phyloP scores from a whole-genome alignment of 1,140 invertebrate genomes.

The Papilio xuthus region DNA sequence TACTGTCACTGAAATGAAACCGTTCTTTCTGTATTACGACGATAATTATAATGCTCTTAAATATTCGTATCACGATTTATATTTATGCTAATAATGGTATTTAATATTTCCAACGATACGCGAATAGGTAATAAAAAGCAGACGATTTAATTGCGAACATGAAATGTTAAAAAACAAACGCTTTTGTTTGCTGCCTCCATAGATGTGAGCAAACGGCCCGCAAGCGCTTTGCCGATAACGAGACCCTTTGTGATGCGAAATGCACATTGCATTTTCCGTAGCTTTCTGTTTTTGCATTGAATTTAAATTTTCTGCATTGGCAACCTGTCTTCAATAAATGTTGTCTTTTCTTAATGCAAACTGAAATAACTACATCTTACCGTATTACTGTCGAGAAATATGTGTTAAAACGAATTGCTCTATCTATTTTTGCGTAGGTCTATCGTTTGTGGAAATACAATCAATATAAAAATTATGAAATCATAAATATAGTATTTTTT shows the following conservation, averaged over 20 bases:
- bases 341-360: neutral
- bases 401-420: neutral
- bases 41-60: neutral
- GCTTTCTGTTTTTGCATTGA: constrained; percentile 1
- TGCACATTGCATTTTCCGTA: constrained; percentile 21
- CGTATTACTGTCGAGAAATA: neutral
- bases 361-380: neutral
- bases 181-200: constrained; percentile 31
- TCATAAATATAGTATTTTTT: too few relatives aligned
- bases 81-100: constrained; percentile 2
- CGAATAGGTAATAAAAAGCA: constrained; percentile 9
- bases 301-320: constrained; percentile 13
- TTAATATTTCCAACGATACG: neutral
- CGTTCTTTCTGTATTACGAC: neutral
- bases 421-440: neutral
- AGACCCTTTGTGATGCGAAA: constrained; percentile 31
- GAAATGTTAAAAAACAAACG: constrained; percentile 27
- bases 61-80: neutral
- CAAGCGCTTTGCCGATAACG: constrained; percentile 29
- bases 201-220: constrained; percentile 24
- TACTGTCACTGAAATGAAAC: neutral
- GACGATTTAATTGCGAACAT: constrained; percentile 33
- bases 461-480: too few relatives aligned
- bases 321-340: neutral
- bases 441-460: too few relatives aligned